Percentiles rank a stretch among this genome's conserved stretches.
Conservation (phyloP, 2,888 invertebrate species). For the Antheraea yamamai region DNA sequence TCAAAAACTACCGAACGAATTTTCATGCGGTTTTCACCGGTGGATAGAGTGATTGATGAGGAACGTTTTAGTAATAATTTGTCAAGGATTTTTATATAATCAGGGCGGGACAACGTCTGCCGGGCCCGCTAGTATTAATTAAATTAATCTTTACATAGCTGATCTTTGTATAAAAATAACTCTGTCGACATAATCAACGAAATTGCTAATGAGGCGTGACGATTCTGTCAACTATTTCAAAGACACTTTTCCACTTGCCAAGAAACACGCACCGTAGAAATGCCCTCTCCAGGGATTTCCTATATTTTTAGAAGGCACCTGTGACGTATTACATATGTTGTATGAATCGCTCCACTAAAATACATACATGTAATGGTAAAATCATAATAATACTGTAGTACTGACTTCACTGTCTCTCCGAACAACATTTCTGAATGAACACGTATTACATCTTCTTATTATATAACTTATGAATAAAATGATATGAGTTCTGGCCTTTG, state of each 20-base stretch:
- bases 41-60: too few relatives aligned
- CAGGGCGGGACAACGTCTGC: too few relatives aligned
- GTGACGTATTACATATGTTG: slow-evolving; percentile 30
- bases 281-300: slow-evolving; percentile 58
- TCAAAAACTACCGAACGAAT: too few relatives aligned
- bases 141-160: too few relatives aligned
- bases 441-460: slow-evolving; percentile 2
- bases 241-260: slow-evolving; percentile 56
- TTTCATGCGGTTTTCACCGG: too few relatives aligned
- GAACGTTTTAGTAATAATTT: too few relatives aligned
- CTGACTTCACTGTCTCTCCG: slow-evolving; percentile 2
- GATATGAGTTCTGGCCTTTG: too few relatives aligned
- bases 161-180: neutral
- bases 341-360: slow-evolving; percentile 3
- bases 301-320: slow-evolving; percentile 45
- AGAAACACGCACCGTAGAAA: slow-evolving; percentile 43
- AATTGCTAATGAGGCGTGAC: slow-evolving; percentile 60
- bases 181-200: slow-evolving; percentile 42
- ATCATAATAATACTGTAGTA: neutral
- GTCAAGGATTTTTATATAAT: too few relatives aligned
- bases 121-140: too few relatives aligned
- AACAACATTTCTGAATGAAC: slow-evolving; percentile 27
- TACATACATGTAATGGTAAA: neutral
- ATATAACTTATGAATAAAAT: too few relatives aligned
- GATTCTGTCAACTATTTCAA: slow-evolving; percentile 71